phyloP scores from a whole-genome alignment of 2,888 invertebrate genomes.

The Ormyrus nitidulus region DNA sequence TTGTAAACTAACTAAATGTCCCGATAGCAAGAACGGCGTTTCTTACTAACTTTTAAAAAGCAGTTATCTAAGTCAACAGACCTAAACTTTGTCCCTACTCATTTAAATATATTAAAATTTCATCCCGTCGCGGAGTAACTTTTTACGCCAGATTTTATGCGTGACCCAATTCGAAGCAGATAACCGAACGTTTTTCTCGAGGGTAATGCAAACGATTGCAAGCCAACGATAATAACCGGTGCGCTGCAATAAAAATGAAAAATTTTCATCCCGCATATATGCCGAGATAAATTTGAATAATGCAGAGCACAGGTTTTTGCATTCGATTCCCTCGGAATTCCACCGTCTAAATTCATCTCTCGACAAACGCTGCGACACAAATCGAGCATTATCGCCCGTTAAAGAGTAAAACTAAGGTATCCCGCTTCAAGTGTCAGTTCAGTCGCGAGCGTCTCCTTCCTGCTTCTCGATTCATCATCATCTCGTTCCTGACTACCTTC shows the following conservation, averaged over 20 bases:
- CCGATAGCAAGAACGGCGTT: too few relatives aligned
- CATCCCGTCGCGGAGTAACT: too few relatives aligned
- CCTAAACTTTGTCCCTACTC: too few relatives aligned
- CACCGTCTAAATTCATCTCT: too few relatives aligned
- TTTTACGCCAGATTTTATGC: neutral
- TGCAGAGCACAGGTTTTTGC: neutral
- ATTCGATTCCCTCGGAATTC: too few relatives aligned
- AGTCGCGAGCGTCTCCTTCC: neutral
- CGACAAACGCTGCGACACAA: too few relatives aligned
- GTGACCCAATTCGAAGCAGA: too few relatives aligned
- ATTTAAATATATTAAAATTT: too few relatives aligned
- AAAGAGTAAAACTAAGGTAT: neutral
- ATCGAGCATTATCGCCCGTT: slow-evolving; percentile 16
- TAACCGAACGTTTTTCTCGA: neutral
- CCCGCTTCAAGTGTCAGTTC: neutral
- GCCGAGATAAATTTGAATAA: slow-evolving; percentile 2
- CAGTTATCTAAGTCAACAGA: too few relatives aligned
- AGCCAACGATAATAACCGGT: neutral
- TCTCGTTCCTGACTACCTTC: slow-evolving; percentile 22
- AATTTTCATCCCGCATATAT: neutral
- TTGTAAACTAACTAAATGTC: too few relatives aligned
- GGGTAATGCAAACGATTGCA: neutral
- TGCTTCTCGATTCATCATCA: slow-evolving; percentile 41
- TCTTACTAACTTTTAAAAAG: too few relatives aligned
- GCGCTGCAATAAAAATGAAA: neutral